These are phyloP conservation scores for Laticauda colubrina DNA, from an alignment of 2,113 vertebrate genomes.

Conservation along the genomic window DNA sequence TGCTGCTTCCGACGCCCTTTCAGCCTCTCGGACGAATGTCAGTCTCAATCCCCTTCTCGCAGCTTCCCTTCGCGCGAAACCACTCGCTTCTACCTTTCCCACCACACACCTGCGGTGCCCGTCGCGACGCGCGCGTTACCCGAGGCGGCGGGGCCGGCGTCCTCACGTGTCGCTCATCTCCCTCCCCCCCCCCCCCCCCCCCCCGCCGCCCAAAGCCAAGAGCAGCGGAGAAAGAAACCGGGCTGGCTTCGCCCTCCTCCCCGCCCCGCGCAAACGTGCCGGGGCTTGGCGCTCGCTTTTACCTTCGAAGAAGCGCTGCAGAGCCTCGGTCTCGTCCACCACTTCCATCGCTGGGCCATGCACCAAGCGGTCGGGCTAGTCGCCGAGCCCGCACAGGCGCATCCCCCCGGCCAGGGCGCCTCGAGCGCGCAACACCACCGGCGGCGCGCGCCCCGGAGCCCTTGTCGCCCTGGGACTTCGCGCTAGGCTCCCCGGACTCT, in stretches of 20 bases:
- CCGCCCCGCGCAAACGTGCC: background rate
- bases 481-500: background rate
- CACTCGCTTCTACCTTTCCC: accelerated
- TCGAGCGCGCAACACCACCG: conserved; percentile 69
- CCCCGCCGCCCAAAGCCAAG: too few species aligned
- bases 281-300: conserved; percentile 25
- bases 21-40: background rate
- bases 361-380: conserved; percentile 52
- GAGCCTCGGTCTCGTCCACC: conserved; percentile 97
- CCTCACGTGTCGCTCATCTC: background rate
- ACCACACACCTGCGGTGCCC: background rate
- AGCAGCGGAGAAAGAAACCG: background rate
- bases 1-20: background rate
- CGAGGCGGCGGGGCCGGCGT: background rate
- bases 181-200: too few species aligned
- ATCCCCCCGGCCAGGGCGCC: conserved; percentile 48
- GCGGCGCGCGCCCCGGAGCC: conserved; percentile 64
- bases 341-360: conserved; percentile 86
- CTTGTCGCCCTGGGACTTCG: conserved; percentile 52
- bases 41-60: background rate
- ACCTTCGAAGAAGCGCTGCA: conserved; percentile 99
- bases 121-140: background rate
- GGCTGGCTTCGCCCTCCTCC: conserved; percentile 35
- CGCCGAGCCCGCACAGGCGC: conserved; percentile 48
- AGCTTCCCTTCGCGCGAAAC: background rate